Conservation (phyloP, 2,888 invertebrate genomes). For the Abrostola tripartita region DNA sequence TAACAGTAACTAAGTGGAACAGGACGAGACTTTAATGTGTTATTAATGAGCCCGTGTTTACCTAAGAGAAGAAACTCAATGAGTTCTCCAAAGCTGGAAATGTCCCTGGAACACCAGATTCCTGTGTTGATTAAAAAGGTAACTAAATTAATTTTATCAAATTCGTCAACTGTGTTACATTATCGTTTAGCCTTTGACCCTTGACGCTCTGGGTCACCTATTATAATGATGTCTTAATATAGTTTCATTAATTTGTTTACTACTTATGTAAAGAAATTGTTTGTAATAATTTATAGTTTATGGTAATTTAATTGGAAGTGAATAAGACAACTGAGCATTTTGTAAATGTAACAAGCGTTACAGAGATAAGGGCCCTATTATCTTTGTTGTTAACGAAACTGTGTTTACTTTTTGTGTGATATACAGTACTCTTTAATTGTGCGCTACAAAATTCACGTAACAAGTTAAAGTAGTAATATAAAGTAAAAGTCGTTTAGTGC, state of each 20-base stretch:
- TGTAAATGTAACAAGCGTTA: conserved; percentile 22
- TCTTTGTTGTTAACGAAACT: conserved; percentile 24
- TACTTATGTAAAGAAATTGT: conserved; percentile 23
- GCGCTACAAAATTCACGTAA: not conserved
- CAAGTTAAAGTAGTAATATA: conserved; percentile 22
- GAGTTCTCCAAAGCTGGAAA: conserved; percentile 79
- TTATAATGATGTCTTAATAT: conserved; percentile 25
- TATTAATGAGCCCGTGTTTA: conserved; percentile 71
- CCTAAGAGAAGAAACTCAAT: conserved; percentile 66
- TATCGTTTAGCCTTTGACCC: conserved; percentile 48
- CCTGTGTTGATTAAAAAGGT: conserved; percentile 84
- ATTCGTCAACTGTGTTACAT: conserved; percentile 36
- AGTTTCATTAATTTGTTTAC: conserved; percentile 38
- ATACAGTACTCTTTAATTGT: not conserved
- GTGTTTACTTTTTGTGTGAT: conserved; percentile 21
- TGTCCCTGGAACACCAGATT: conserved; percentile 83
- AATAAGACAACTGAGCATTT: conserved; percentile 39
- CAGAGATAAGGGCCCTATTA: conserved; percentile 27
- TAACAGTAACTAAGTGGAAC: conserved; percentile 63
- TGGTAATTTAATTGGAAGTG: conserved; percentile 36
- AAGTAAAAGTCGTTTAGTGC: conserved; percentile 30
- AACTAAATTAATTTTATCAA: conserved; percentile 48
- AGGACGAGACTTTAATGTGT: conserved; percentile 64
- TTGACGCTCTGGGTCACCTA: conserved; percentile 27
- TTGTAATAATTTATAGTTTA: conserved; percentile 31